A percentile compares a stretch with the other conserved stretches of the same genome.
phyloP scores from a whole-genome alignment of 2,888 invertebrate genomes.

The Drosophila aldrichi region DNA sequence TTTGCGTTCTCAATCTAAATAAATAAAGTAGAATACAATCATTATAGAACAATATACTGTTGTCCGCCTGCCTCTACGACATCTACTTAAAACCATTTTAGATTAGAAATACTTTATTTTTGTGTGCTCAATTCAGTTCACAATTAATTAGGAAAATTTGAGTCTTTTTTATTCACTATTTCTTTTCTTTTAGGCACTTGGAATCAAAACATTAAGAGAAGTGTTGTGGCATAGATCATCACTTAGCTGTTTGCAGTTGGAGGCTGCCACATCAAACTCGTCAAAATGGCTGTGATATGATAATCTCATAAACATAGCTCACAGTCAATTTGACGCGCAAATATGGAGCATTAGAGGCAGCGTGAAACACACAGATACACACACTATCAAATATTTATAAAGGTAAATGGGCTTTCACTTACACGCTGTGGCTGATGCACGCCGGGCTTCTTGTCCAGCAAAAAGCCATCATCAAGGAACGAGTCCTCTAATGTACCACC shows the following conservation, averaged over 20 bases:
- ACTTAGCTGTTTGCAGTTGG: constrained; percentile 19
- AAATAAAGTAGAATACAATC: background rate
- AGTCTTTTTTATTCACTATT: background rate
- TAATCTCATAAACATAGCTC: constrained; percentile 76
- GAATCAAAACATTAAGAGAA: no score
- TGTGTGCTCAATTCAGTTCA: background rate
- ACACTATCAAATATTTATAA: background rate
- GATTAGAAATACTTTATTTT: background rate
- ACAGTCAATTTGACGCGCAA: constrained; percentile 86
- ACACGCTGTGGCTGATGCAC: constrained; percentile 96
- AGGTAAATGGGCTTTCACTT: constrained; percentile 34
- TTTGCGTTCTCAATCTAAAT: constrained; percentile 93
- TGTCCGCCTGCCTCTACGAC: background rate
- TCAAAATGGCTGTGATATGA: constrained; percentile 86
- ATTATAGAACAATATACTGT: background rate
- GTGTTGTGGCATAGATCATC: background rate
- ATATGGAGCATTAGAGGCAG: constrained; percentile 51
- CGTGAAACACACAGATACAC: constrained; percentile 3
- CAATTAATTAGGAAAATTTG: no score
- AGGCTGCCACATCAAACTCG: constrained; percentile 81
- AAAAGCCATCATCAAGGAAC: constrained; percentile 97
- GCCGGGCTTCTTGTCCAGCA: constrained; percentile 98
- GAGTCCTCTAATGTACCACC: constrained; percentile 97
- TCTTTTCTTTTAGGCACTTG: background rate
- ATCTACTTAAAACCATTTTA: background rate